Evolutionary conservation across 2,113 vertebrate genomes (phyloP).

Genomic region (Miniopterus natalensis): DNA sequence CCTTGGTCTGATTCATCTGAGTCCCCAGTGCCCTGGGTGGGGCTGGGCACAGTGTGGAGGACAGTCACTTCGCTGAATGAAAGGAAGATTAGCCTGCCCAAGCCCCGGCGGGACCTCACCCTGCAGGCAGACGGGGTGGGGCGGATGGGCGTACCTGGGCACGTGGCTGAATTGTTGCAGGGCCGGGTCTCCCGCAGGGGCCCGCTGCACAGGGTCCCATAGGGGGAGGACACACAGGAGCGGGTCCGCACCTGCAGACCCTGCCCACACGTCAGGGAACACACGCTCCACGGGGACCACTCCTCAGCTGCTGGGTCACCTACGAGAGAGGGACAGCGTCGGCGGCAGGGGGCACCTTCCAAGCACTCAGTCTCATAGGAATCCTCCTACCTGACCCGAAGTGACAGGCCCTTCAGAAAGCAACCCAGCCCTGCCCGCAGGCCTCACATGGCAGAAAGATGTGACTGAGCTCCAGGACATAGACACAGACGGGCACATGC

Average conservation of each 20-base stretch:
- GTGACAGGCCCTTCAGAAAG: slow-evolving; percentile 16
- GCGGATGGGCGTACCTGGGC: slow-evolving; percentile 91
- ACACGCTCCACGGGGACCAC: slow-evolving; percentile 99
- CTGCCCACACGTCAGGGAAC: slow-evolving; percentile 98
- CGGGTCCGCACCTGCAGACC: slow-evolving; percentile 97
- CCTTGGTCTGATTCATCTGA: background rate
- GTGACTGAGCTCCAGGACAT: slow-evolving; percentile 66
- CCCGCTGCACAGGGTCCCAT: slow-evolving; percentile 98
- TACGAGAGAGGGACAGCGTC: slow-evolving; percentile 84
- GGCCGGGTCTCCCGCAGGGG: slow-evolving; percentile 95
- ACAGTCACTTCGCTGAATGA: slow-evolving; percentile 46
- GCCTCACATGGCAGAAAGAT: slow-evolving; percentile 60
- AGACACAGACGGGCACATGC: slow-evolving; percentile 75
- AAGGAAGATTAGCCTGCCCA: background rate
- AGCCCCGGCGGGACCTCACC: slow-evolving; percentile 52
- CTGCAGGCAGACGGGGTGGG: slow-evolving; percentile 51
- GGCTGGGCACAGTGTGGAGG: background rate
- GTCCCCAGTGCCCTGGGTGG: background rate
- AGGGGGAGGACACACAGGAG: slow-evolving; percentile 98
- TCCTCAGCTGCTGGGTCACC: slow-evolving; percentile 98
- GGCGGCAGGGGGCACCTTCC: slow-evolving; percentile 69
- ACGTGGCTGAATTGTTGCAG: slow-evolving; percentile 98
- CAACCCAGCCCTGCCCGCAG: slow-evolving; percentile 68
- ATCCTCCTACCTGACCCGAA: slow-evolving; percentile 71
- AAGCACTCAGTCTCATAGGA: slow-evolving; percentile 11